A percentile compares a stretch with the other conserved stretches of the same genome.
phyloP scores from a whole-genome alignment of 2,797 vertebrate species.

The Sebastes dallii region DNA sequence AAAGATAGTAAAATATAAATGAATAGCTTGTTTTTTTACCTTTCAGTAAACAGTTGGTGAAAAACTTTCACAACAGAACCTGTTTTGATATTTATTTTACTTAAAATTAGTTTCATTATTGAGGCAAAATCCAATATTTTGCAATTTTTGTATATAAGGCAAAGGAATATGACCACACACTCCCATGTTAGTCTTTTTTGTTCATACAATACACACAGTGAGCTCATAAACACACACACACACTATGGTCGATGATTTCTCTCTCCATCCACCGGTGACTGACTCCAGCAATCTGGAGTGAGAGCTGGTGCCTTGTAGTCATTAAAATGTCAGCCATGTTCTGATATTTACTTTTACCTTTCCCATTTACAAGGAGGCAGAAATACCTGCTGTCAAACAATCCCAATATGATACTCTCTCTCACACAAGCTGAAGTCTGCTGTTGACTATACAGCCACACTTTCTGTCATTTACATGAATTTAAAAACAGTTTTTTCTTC shows the following conservation, averaged over 20 bases:
- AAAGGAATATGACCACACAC: background rate
- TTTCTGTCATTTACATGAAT: background rate
- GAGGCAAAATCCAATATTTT: background rate
- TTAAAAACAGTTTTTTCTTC: background rate
- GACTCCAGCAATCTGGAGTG: conserved; percentile 38
- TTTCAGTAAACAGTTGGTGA: background rate
- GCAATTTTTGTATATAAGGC: background rate
- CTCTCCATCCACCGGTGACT: conserved; percentile 29
- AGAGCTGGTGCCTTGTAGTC: conserved; percentile 24
- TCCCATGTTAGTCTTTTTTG: background rate
- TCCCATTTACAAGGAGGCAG: background rate
- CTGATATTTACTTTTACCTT: conserved; percentile 50
- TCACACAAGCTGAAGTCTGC: background rate
- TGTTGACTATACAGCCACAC: background rate
- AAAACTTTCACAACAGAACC: background rate
- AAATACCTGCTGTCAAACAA: conserved; percentile 24
- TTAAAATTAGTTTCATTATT: background rate
- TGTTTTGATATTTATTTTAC: background rate
- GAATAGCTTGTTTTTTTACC: background rate
- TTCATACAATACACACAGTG: background rate
- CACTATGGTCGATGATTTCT: background rate
- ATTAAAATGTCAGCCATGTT: conserved; percentile 37
- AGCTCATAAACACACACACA: background rate
- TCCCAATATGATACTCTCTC: background rate
- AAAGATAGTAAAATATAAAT: background rate